Conservation (phyloP, 2,113 vertebrate genomes). For the Agapornis roseicollis region DNA sequence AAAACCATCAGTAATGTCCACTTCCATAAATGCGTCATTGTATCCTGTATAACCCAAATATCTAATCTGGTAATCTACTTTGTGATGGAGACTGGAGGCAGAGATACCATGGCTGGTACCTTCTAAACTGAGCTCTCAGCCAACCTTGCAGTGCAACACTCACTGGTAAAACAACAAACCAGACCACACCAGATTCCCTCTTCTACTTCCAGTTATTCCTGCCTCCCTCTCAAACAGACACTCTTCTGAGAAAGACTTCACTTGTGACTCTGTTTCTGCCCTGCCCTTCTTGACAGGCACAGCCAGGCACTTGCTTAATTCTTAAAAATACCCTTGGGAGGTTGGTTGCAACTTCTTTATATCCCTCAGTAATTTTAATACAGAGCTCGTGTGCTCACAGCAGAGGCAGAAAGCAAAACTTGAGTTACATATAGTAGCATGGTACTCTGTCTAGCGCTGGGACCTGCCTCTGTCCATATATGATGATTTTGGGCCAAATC, state of each 20-base stretch:
- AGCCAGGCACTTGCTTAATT: background rate
- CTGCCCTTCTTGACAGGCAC: background rate
- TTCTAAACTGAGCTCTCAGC: background rate
- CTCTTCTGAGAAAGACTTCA: background rate
- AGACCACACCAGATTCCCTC: background rate
- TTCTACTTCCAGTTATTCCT: background rate
- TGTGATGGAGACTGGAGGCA: background rate
- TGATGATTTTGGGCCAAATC: background rate
- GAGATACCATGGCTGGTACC: background rate
- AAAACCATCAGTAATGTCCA: background rate
- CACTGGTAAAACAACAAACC: background rate
- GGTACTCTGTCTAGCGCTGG: background rate
- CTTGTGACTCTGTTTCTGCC: background rate
- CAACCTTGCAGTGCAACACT: background rate
- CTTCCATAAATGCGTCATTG: background rate
- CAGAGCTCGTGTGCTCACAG: accelerated
- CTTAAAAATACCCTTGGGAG: background rate
- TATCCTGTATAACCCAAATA: background rate
- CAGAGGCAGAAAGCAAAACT: background rate
- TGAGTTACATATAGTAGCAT: background rate
- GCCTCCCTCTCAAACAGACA: background rate
- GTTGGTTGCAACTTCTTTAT: background rate
- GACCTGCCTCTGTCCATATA: background rate
- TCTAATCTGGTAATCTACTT: constrained; percentile 25
- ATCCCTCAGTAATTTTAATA: background rate